These are phyloP conservation scores for Myoxocephalus aenaeus DNA, from an alignment of 2,797 vertebrate species.

Conservation along the genomic window DNA sequence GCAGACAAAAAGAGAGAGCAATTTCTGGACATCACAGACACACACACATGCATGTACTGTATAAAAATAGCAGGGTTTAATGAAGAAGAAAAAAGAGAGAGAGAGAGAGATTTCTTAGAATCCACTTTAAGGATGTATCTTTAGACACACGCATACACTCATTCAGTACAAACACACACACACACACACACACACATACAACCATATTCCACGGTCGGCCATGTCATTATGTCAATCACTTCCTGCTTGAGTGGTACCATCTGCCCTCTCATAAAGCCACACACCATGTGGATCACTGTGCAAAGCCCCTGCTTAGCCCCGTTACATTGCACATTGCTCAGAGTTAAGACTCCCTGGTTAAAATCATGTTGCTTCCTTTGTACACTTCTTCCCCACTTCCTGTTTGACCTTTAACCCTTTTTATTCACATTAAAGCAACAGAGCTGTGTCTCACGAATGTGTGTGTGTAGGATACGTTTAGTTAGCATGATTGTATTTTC, in stretches of 20 bases:
- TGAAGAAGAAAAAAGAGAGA: neutral
- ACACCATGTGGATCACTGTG: slow-evolving; percentile 74
- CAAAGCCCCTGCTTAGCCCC: slow-evolving; percentile 74
- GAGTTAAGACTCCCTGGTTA: slow-evolving; percentile 64
- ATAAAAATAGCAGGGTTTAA: slow-evolving; percentile 2
- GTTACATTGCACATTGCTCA: slow-evolving; percentile 51
- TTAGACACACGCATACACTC: slow-evolving; percentile 42
- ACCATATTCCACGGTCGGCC: slow-evolving; percentile 65
- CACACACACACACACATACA: slow-evolving; percentile 58
- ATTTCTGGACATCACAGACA: neutral
- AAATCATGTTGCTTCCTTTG: slow-evolving; percentile 53
- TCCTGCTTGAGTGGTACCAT: slow-evolving; percentile 86
- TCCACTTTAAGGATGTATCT: slow-evolving; percentile 47
- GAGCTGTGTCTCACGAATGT: neutral
- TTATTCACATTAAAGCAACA: slow-evolving; percentile 1
- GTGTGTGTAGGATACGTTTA: neutral
- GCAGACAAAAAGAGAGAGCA: slow-evolving; percentile 15
- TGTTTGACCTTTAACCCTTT: slow-evolving; percentile 9
- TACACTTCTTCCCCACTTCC: slow-evolving; percentile 24
- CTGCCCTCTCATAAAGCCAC: slow-evolving; percentile 88
- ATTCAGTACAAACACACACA: slow-evolving; percentile 46
- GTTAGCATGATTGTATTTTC: slow-evolving; percentile 16
- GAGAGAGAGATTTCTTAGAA: slow-evolving; percentile 26
- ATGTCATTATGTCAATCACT: slow-evolving; percentile 88
- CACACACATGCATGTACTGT: neutral